Percentiles rank a stretch among this genome's conserved stretches.
Evolutionary conservation across 2,113 vertebrate genomes (phyloP).

Genomic region (Dipodomys stephensi): DNA sequence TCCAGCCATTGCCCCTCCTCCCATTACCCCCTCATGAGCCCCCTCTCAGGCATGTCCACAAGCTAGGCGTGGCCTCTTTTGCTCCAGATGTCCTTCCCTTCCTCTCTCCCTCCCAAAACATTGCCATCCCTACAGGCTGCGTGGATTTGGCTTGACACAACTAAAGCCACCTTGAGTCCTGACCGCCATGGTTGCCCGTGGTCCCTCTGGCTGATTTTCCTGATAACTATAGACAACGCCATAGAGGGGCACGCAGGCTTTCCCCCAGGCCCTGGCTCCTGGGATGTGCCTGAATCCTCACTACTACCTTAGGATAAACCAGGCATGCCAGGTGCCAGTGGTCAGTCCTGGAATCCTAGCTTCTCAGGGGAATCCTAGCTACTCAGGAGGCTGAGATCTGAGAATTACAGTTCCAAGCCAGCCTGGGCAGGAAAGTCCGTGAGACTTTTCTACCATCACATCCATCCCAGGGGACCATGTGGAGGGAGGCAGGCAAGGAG

Average conservation of each 20-base stretch:
- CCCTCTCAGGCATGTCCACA: too few relatives aligned
- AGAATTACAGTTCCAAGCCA: background rate
- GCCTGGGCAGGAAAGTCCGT: too few relatives aligned
- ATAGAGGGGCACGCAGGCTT: background rate
- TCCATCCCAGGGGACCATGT: too few relatives aligned
- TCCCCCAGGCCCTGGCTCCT: background rate
- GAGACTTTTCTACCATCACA: too few relatives aligned
- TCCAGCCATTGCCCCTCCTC: accelerated
- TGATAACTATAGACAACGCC: background rate
- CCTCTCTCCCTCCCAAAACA: background rate
- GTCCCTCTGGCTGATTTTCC: background rate
- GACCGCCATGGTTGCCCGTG: background rate
- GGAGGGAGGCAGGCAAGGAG: too few relatives aligned
- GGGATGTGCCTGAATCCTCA: background rate
- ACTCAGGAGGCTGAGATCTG: background rate
- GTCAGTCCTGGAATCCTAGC: background rate
- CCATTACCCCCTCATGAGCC: too few relatives aligned
- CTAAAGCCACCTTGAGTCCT: background rate
- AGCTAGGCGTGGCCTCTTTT: accelerated
- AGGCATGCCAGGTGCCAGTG: background rate
- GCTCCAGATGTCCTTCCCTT: background rate
- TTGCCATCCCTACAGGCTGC: background rate
- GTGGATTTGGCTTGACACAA: background rate
- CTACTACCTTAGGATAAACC: background rate
- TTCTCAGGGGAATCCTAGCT: background rate